Evolutionary conservation across 2,113 vertebrate species (phyloP), one percentile per base, ranked within the genome.

Genomic region (Paratilapia polleni): DNA sequence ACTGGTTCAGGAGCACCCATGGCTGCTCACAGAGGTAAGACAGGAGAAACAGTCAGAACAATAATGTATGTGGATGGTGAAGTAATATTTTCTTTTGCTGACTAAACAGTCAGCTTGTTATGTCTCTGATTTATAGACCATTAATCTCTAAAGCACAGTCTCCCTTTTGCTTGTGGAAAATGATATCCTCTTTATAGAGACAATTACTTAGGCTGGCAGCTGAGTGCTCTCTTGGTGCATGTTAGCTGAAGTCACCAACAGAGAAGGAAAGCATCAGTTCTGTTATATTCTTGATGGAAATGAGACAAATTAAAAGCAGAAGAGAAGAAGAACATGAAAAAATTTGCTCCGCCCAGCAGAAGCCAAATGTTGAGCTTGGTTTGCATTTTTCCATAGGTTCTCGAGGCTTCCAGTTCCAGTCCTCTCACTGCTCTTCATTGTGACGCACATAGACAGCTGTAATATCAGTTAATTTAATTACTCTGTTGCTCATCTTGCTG

Each of bases 11-110:
- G 97, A 99, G 31, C 97, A 99, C 62, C 97, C 97, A 0, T 99
- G 98, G 98, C 96, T 99, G 2, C 95, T 98, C 60, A 98, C 94
- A 3, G 96, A 99, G 97, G 98, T 99, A 84, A 96, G 96, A 47
- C 41, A 14, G 19, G 10, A 58, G 20, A 63, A 17, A 3, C 22
- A n/a, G 17, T 24, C 11, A 20, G 78, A 60, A 31, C 4, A 2
- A 1, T 54, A 31, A 14, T 24, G 13, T 22, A 26, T 68, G 5
- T 6, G 43, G 26, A 58, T 8, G 34, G 24, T 14, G 24, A 73
- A 31, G 38, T 49, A 11, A 83, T 70, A 54, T 19, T 28, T 34
- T 20, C 13, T 63, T 38, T 15, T 57, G 31, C 66, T 63, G 38
- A 31, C 2, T 5, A 19, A 17, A 17, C 19, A 22, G 22, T 47